Evolutionary conservation across 2,113 vertebrate species (phyloP).

Genomic region (Albula goreensis): DNA sequence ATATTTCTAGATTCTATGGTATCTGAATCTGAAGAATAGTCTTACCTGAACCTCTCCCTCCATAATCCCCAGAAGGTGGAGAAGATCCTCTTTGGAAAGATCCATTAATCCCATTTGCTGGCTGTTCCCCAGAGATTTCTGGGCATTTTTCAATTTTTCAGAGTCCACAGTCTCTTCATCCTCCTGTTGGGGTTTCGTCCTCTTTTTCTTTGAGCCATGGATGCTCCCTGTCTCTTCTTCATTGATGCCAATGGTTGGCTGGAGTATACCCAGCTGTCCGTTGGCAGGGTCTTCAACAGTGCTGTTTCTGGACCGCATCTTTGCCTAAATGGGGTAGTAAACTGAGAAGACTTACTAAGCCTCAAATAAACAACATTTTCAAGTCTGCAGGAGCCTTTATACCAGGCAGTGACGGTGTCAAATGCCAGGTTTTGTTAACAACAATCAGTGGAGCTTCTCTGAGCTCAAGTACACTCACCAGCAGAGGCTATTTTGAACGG

Average conservation of each 20-base stretch:
- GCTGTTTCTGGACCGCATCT: conserved; percentile 88
- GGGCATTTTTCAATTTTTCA: conserved; percentile 70
- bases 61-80: conserved; percentile 91
- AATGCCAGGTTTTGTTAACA: neutral
- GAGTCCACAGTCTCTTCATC: conserved; percentile 66
- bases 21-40: neutral
- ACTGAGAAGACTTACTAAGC: conserved; percentile 23
- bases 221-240: conserved; percentile 48
- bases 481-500: neutral
- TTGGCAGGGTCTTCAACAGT: conserved; percentile 76
- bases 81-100: conserved; percentile 81
- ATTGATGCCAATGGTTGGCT: conserved; percentile 60
- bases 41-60: conserved; percentile 95
- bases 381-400: neutral
- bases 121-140: conserved; percentile 63
- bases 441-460: neutral
- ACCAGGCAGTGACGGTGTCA: neutral
- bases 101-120: conserved; percentile 69
- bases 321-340: conserved; percentile 65
- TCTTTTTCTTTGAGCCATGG: conserved; percentile 50
- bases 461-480: neutral
- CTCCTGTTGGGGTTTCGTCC: conserved; percentile 49
- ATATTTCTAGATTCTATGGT: neutral
- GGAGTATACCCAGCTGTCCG: conserved; percentile 68
- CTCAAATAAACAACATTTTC: conserved; percentile 26